A percentile compares a stretch with the other conserved stretches of the same genome.
Conservation (phyloP, 2,113 vertebrate species). For the Thunnus maccoyii region DNA sequence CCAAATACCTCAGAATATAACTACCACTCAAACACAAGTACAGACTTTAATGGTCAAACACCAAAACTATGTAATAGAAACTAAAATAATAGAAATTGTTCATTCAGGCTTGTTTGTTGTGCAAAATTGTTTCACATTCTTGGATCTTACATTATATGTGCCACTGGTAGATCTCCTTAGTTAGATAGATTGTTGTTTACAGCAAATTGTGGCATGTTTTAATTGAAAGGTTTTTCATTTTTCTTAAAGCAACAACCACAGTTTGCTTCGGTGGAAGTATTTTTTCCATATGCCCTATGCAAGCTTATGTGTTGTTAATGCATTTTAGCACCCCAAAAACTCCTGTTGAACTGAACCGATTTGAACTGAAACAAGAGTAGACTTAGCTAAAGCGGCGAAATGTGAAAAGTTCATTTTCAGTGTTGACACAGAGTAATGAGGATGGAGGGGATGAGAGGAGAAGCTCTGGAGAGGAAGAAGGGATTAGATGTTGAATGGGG, state of each 20-base stretch:
- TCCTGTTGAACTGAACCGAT: constrained; percentile 4
- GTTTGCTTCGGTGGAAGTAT: not conserved
- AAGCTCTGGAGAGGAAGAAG: constrained; percentile 72
- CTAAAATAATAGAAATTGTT: not conserved
- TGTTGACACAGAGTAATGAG: constrained; percentile 64
- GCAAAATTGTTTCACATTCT: not conserved
- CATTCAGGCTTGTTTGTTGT: not conserved
- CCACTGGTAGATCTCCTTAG: not conserved
- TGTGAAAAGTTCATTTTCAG: constrained; percentile 72
- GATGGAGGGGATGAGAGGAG: constrained; percentile 67
- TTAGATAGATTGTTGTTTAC: not conserved
- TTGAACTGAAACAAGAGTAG: constrained; percentile 29
- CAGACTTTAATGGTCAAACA: not conserved
- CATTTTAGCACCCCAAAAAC: not conserved
- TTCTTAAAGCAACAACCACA: not conserved
- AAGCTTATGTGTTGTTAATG: not conserved
- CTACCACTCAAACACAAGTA: not conserved
- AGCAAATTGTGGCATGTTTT: not conserved
- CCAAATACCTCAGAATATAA: not conserved
- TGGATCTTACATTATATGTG: not conserved
- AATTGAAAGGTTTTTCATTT: not conserved
- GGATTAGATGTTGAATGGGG: constrained; percentile 79
- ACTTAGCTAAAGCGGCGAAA: constrained; percentile 38
- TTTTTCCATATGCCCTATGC: not conserved
- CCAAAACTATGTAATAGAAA: not conserved